Conservation (phyloP, 1,140 invertebrate species). For the Drosophila rufa region DNA sequence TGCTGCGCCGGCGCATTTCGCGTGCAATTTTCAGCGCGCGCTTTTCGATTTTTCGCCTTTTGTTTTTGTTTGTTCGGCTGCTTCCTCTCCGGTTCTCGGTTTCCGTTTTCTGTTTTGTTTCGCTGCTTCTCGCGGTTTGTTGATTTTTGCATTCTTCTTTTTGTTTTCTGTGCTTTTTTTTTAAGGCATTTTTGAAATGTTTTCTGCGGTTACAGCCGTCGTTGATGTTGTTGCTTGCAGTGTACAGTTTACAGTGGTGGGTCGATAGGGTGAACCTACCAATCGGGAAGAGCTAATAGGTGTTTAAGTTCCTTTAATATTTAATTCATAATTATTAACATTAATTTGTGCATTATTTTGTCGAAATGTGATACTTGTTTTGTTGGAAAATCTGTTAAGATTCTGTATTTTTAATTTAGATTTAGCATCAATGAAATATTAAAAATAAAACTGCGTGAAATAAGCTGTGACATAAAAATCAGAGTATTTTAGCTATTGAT, state of each 20-base stretch:
- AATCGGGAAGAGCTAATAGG: no score
- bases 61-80: slow-evolving; percentile 33
- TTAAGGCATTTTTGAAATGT: slow-evolving; percentile 63
- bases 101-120: slow-evolving; percentile 45
- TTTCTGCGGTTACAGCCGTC: slow-evolving; percentile 58
- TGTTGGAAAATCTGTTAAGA: no score
- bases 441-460: no score
- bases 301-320: no score
- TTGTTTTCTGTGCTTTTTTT: slow-evolving; percentile 11
- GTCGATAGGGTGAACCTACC: neutral
- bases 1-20: slow-evolving; percentile 65
- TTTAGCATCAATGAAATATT: no score
- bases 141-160: slow-evolving; percentile 25
- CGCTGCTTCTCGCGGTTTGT: slow-evolving; percentile 29
- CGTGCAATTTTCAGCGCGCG: slow-evolving; percentile 57
- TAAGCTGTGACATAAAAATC: no score
- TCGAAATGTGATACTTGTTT: no score
- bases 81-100: slow-evolving; percentile 34
- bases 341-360: no score
- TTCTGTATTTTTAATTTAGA: no score
- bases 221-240: slow-evolving; percentile 16
- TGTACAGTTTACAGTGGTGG: slow-evolving; percentile 3
- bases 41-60: slow-evolving; percentile 36
- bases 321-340: no score
- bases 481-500: no score